Evolutionary conservation across 1,140 invertebrate genomes (phyloP).

Genomic region (Panulirus ornatus): DNA sequence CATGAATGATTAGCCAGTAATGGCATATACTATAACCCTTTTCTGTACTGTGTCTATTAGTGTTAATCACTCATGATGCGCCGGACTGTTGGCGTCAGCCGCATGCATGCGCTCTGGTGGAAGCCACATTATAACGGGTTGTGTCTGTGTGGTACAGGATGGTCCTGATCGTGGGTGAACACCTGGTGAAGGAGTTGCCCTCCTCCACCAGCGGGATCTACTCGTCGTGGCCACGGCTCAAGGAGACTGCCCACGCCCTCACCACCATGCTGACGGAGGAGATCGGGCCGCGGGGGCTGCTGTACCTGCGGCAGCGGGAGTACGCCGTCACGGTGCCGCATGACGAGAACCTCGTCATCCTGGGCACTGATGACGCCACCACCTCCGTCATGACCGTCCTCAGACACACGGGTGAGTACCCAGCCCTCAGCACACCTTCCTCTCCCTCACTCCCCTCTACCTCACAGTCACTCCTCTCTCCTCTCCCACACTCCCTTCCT

Average conservation of each 20-base stretch:
- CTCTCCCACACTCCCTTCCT: background rate
- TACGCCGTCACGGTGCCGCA: constrained; percentile 92
- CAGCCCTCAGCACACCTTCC: no score
- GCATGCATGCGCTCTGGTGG: no score
- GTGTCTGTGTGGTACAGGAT: constrained; percentile 48
- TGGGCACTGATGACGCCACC: constrained; percentile 95
- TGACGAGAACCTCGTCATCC: constrained; percentile 93
- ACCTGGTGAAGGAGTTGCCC: constrained; percentile 75
- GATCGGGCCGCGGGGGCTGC: constrained; percentile 88
- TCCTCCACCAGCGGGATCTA: constrained; percentile 71
- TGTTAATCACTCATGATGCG: no score
- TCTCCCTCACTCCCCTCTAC: background rate
- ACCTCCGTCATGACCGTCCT: constrained; percentile 95
- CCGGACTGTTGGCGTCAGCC: no score
- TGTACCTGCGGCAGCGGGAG: constrained; percentile 94
- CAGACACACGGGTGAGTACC: constrained; percentile 88
- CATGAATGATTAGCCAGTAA: no score
- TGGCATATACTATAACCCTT: no score
- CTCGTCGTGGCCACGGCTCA: constrained; percentile 83
- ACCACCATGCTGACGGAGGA: constrained; percentile 87
- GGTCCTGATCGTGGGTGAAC: constrained; percentile 74
- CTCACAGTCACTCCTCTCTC: background rate
- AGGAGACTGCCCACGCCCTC: constrained; percentile 89
- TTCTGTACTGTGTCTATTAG: no score
- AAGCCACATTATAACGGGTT: no score